A percentile compares a stretch with the other conserved stretches of the same genome.
Conservation (phyloP, 2,888 invertebrate species). For the Rhopalosiphum nymphaeae region DNA sequence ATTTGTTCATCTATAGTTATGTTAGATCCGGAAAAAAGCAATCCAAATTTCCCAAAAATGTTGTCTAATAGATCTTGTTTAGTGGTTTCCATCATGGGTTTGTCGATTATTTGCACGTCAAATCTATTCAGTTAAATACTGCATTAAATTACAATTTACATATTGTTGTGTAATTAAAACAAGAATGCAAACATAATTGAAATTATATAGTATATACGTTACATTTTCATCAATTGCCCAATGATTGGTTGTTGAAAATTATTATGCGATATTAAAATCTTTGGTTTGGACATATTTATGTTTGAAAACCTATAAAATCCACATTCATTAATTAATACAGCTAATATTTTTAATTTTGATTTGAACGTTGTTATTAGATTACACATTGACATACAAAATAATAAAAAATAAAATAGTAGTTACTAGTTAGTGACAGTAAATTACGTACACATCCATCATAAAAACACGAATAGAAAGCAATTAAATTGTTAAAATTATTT, state of each 20-base stretch:
- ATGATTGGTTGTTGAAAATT: not conserved
- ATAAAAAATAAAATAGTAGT: not conserved
- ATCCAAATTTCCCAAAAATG: not conserved
- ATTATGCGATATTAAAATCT: constrained; percentile 17
- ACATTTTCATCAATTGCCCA: constrained; percentile 16
- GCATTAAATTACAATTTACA: not conserved
- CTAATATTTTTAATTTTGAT: not conserved
- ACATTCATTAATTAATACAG: not conserved
- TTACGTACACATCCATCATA: not conserved
- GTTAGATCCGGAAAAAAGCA: not conserved
- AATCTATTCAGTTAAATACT: not conserved
- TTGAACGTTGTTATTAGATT: not conserved
- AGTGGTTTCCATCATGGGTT: not conserved
- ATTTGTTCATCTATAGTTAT: constrained; percentile 1
- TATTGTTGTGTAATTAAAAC: not conserved
- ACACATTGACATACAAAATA: not conserved
- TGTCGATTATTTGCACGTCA: constrained; percentile 36
- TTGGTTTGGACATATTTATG: not conserved
- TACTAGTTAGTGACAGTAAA: not conserved
- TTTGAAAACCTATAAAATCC: not conserved
- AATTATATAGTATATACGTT: not conserved
- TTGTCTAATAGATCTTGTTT: constrained; percentile 28
- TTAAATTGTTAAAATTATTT: not conserved
- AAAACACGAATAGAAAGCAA: not conserved
- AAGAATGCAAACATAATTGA: not conserved